phyloP scores from a whole-genome alignment of 2,113 vertebrate species.

The Calidris pugnax region DNA sequence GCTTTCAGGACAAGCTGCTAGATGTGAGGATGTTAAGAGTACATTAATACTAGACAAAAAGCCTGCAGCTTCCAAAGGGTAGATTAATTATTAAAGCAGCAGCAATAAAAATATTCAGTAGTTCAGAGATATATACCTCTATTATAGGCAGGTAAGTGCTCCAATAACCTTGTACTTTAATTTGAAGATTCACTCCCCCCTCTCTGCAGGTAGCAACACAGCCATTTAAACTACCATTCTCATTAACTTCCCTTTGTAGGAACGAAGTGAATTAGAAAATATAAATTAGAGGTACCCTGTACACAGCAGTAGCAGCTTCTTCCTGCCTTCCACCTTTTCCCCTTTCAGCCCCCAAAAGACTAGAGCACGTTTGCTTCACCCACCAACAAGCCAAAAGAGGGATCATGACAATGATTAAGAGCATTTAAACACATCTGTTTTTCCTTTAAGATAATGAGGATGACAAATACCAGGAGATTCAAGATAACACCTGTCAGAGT shows the following conservation, averaged over 20 bases:
- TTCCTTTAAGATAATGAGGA: background rate
- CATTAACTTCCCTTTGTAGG: background rate
- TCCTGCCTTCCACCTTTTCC: background rate
- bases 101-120: conserved; percentile 19
- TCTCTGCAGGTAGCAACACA: background rate
- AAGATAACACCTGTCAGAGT: background rate
- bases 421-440: background rate
- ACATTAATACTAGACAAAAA: conserved; percentile 24
- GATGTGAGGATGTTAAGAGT: background rate
- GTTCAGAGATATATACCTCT: background rate
- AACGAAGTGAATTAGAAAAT: background rate
- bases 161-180: background rate
- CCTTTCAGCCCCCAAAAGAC: background rate
- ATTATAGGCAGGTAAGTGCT: background rate
- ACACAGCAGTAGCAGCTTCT: background rate
- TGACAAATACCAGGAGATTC: background rate
- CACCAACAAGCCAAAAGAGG: background rate
- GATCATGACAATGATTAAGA: background rate
- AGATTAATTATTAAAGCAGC: conserved; percentile 60
- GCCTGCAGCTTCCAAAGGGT: background rate
- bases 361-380: background rate
- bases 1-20: background rate
- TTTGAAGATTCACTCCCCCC: background rate
- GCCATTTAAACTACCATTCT: background rate
- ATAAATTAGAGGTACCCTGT: background rate